phyloP scores from a whole-genome alignment of 1,140 invertebrate genomes.

The Pogonus chalceus region DNA sequence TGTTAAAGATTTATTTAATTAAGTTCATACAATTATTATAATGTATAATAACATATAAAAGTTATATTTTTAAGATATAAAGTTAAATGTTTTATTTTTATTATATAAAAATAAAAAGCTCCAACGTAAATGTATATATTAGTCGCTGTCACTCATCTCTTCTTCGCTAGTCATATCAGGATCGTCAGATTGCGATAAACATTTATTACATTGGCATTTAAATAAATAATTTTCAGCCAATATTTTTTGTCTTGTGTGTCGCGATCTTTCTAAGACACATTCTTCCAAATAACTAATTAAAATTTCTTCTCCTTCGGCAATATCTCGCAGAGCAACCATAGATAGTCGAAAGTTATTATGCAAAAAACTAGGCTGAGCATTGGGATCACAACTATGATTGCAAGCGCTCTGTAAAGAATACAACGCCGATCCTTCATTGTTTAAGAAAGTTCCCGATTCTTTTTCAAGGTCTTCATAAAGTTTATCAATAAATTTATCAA shows the following conservation, averaged over 20 bases:
- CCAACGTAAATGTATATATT: background rate
- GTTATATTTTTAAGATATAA: too few species aligned
- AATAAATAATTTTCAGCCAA: slow-evolving; percentile 80
- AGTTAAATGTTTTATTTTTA: too few species aligned
- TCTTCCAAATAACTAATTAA: slow-evolving; percentile 86
- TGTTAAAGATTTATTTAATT: too few species aligned
- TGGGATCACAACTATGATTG: slow-evolving; percentile 89
- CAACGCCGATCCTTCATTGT: slow-evolving; percentile 88
- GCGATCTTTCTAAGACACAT: slow-evolving; percentile 64
- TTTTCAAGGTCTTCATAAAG: slow-evolving; percentile 76
- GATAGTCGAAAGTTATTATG: slow-evolving; percentile 73
- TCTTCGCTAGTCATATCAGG: slow-evolving; percentile 72
- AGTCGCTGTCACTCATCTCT: slow-evolving; percentile 34
- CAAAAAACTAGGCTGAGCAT: slow-evolving; percentile 76
- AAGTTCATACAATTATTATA: too few species aligned
- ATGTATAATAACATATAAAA: too few species aligned
- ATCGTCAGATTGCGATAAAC: slow-evolving; percentile 59
- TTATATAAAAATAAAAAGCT: too few species aligned
- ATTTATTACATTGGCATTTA: slow-evolving; percentile 70
- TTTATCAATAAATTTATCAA: slow-evolving; percentile 69
- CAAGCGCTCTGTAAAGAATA: slow-evolving; percentile 75
- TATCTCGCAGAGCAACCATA: slow-evolving; percentile 63
- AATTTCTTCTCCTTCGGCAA: slow-evolving; percentile 77
- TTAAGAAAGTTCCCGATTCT: slow-evolving; percentile 78
- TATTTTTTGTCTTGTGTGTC: slow-evolving; percentile 78